Conservation (phyloP, 2,888 invertebrate species). For the Chironomus riparius region DNA sequence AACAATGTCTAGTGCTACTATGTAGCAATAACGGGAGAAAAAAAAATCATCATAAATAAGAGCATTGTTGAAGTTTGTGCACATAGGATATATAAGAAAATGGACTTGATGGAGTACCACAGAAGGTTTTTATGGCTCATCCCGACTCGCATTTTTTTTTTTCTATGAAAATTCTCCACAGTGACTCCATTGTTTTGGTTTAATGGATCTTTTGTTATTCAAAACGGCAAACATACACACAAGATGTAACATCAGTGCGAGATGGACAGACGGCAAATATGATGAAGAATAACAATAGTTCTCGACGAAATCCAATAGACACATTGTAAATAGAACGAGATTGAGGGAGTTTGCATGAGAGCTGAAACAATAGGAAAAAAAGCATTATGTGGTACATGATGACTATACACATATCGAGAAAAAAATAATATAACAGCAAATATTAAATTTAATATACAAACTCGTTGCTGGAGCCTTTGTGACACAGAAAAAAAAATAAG, state of each 20-base stretch:
- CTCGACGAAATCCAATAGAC: not conserved
- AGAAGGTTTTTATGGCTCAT: not conserved
- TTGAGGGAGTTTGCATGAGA: not conserved
- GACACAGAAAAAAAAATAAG: too few species aligned
- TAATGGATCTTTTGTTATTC: slow-evolving; percentile 8
- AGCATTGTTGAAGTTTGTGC: not conserved
- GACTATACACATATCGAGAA: not conserved
- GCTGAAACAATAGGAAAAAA: not conserved
- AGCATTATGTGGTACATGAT: not conserved
- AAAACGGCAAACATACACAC: too few species aligned
- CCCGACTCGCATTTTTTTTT: not conserved
- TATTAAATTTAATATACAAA: not conserved
- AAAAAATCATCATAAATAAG: not conserved
- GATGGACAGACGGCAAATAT: not conserved
- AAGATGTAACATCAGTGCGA: not conserved
- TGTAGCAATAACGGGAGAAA: not conserved
- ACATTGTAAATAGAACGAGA: not conserved
- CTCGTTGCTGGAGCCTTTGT: too few species aligned
- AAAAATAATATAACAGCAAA: not conserved
- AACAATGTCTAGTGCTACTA: too few species aligned
- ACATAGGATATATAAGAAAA: not conserved
- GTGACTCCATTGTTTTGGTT: not conserved
- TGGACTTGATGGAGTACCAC: not conserved
- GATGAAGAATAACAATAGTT: not conserved
- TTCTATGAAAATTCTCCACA: not conserved